Percentiles rank a stretch among this genome's conserved stretches.
phyloP scores from a whole-genome alignment of 2,797 vertebrate species.

The Limosa lapponica region DNA sequence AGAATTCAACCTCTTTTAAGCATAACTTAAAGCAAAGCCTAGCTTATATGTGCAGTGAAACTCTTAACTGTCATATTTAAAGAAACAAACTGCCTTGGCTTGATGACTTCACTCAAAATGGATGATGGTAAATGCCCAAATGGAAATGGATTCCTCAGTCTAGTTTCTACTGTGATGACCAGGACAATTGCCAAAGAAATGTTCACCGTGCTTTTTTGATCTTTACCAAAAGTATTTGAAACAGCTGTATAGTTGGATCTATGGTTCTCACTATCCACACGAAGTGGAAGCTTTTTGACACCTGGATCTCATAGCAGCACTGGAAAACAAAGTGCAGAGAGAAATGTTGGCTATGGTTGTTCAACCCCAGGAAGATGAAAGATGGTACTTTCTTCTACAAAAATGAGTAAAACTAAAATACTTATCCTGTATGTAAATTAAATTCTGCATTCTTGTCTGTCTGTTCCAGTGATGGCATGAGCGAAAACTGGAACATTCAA shows the following conservation, averaged over 20 bases:
- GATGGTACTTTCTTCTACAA: neutral
- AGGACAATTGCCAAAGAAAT: neutral
- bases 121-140: neutral
- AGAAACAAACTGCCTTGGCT: neutral
- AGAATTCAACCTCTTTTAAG: neutral
- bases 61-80: neutral
- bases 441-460: neutral
- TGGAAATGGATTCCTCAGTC: neutral
- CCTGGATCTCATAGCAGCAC: neutral
- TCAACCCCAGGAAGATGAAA: neutral
- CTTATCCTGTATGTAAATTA: neutral
- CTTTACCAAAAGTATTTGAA: neutral
- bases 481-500: neutral
- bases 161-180: neutral
- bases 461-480: neutral
- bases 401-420: neutral
- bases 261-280: neutral
- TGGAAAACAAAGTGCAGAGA: neutral
- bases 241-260: neutral
- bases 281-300: neutral
- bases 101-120: neutral
- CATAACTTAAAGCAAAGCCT: neutral
- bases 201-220: neutral
- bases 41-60: neutral
- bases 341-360: neutral